Evolutionary conservation across 2,888 invertebrate genomes (phyloP).

Genomic region (Periphyllus acericola): DNA sequence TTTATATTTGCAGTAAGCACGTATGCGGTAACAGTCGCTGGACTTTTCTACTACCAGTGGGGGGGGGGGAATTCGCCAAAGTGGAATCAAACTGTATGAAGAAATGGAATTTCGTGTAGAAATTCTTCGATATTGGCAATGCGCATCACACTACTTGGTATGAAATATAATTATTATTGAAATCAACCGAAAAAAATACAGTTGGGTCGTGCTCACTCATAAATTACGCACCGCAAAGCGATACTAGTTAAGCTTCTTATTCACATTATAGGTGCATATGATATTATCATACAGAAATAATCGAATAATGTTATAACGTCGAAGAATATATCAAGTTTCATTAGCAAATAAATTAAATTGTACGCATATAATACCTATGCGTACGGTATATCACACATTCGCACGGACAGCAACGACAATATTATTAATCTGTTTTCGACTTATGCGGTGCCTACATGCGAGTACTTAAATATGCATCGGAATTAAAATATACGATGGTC

Average conservation of each 20-base stretch:
- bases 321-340: background rate
- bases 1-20: background rate
- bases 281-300: background rate
- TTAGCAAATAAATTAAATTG: background rate
- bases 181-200: background rate
- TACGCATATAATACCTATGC: background rate
- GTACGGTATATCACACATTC: background rate
- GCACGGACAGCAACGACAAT: background rate
- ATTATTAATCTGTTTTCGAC: background rate
- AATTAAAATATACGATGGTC: background rate
- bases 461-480: background rate
- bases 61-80: too few relatives aligned
- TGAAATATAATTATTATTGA: background rate
- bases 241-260: background rate
- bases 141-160: background rate
- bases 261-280: too few relatives aligned
- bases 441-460: background rate
- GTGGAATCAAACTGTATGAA: background rate
- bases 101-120: background rate
- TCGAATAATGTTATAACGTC: background rate
- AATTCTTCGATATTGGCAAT: background rate
- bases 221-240: background rate
- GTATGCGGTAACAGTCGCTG: background rate
- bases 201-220: background rate
- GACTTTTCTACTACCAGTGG: too few relatives aligned